phyloP scores from a whole-genome alignment of 1,140 invertebrate species.

The Prorops nasuta region DNA sequence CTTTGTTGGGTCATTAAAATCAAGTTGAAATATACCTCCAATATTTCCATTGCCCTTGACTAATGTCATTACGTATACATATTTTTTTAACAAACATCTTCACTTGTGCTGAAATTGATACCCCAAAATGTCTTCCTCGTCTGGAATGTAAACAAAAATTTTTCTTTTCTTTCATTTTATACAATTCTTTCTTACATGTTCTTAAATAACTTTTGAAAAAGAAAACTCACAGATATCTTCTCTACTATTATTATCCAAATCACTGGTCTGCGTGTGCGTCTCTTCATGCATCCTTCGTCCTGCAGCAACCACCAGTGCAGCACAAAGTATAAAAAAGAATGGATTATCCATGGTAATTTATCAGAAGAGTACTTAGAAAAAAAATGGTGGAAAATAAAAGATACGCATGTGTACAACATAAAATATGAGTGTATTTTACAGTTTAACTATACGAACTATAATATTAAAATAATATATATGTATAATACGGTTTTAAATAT shows the following conservation, averaged over 20 bases:
- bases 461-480: constrained; percentile 12
- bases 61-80: constrained; percentile 24
- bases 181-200: not conserved
- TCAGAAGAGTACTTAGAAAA: constrained; percentile 1
- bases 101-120: constrained; percentile 51
- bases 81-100: constrained; percentile 28
- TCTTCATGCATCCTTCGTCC: constrained; percentile 45
- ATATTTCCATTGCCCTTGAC: constrained; percentile 11
- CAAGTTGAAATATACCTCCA: constrained; percentile 29
- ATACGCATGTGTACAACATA: constrained; percentile 31
- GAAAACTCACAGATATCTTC: constrained; percentile 41
- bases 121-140: constrained; percentile 50
- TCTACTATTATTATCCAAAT: constrained; percentile 46
- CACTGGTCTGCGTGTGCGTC: constrained; percentile 43
- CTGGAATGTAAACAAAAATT: constrained; percentile 27
- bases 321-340: constrained; percentile 49
- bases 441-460: constrained; percentile 28
- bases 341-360: no score
- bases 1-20: constrained; percentile 25
- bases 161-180: not conserved
- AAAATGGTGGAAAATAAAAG: no score
- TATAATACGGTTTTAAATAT: no score
- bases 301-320: constrained; percentile 43
- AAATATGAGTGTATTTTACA: constrained; percentile 45
- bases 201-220: no score